Base-by-base conservation (phyloP, 2,888 invertebrate species). In the Drosophila colorata region DNA sequence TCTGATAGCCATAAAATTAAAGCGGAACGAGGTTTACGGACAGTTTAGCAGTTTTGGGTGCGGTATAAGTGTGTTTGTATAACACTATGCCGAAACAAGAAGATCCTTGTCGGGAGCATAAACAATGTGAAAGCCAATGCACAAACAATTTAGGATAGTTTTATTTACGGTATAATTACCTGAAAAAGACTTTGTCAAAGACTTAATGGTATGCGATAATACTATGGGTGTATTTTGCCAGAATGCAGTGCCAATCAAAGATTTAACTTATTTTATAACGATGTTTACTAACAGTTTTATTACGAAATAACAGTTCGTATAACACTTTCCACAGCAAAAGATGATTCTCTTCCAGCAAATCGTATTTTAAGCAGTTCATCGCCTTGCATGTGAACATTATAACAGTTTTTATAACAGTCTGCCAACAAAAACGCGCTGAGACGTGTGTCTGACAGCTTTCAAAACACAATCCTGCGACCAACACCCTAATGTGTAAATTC, bases 391-490 rank as follows among this genome's bases (percentile, higher is more conserved):
- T 14, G 7, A 8, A 14, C 16, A 8, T 14, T 43, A 23, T 23
- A 43, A 14, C 40, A 18, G 23, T 20, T 13, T 18, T 40, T 11
- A 9, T 9, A 18, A 13, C n/a, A 25, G 35, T 44, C 9, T 16
- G 52, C 13, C 6, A 41, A 37, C 51, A 51, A 38, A 43, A 38
- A 23, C 18, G 18, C 28, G 33, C 57, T 38, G 8, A n/a, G 35
- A 47, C 47, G 18, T 73, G 65, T 25, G 31, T 31, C 37, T 66
- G 74, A 53, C 74, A 73, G 49, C 47, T 47, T 52, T 59, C 53
- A 53, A 31, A 49, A 28, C 38, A 14, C 7, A 18, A 4, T 11
- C 8, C 11, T 14, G 31, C 13, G 4, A 18, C 16, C 38, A 33
- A 67, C 40, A 37, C 68, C 44, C 46, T 18, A 47, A 25, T 25